Evolutionary conservation across 2,888 invertebrate species (phyloP).

Genomic region (Linnaemya tessellans): DNA sequence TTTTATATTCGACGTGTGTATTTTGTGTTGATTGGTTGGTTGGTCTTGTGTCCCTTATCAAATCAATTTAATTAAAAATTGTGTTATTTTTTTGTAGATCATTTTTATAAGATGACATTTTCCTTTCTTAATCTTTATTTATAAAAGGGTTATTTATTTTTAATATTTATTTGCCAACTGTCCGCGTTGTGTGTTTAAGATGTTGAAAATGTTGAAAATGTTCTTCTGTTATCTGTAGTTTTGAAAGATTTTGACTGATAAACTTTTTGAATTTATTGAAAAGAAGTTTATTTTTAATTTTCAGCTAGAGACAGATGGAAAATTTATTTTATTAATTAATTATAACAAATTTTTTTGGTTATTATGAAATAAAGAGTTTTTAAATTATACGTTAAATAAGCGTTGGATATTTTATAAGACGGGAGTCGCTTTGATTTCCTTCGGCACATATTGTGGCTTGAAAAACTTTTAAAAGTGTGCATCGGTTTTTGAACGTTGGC

Average conservation of each 20-base stretch:
- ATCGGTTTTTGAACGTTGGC: too few relatives aligned
- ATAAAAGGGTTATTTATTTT: constrained; percentile 23
- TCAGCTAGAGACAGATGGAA: background rate
- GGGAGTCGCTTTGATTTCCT: too few relatives aligned
- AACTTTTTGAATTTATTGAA: background rate
- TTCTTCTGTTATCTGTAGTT: constrained; percentile 40
- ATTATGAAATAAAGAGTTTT: too few relatives aligned
- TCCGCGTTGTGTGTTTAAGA: constrained; percentile 2
- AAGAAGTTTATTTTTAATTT: background rate
- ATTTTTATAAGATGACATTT: constrained; percentile 54
- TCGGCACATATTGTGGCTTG: too few relatives aligned
- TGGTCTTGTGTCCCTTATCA: constrained; percentile 52
- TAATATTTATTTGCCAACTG: constrained; percentile 41
- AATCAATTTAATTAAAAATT: constrained; percentile 70
- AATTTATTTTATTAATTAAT: background rate
- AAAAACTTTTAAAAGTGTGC: too few relatives aligned
- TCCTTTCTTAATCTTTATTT: constrained; percentile 8
- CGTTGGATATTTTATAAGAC: too few relatives aligned
- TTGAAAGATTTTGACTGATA: constrained; percentile 52
- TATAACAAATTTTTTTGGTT: background rate
- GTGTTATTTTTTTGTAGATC: constrained; percentile 61
- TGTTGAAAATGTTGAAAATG: constrained; percentile 42
- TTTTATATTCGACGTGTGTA: constrained; percentile 25
- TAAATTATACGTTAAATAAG: too few relatives aligned
- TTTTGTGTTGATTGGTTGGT: background rate